Evolutionary conservation across 2,888 invertebrate genomes (phyloP).

Genomic region (Antheraea yamamai): DNA sequence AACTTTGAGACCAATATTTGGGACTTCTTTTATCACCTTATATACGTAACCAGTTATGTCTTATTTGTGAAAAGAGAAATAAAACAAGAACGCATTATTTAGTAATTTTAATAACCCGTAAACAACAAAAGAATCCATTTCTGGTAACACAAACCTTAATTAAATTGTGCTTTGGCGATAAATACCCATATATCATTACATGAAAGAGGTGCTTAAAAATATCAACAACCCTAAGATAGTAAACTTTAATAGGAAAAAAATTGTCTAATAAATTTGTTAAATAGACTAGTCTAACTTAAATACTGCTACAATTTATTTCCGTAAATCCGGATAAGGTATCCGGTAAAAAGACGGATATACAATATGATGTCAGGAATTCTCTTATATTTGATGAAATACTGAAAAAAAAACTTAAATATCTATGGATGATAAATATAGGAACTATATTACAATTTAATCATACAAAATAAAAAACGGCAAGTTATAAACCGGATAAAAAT

Average conservation of each 20-base stretch:
- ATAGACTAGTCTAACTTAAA: not conserved
- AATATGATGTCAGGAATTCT: not conserved
- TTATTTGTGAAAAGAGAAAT: not conserved
- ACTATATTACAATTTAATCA: not conserved
- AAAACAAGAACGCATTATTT: not conserved
- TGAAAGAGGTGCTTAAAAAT: not conserved
- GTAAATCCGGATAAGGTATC: not conserved
- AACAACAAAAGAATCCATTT: not conserved
- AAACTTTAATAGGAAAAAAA: no score
- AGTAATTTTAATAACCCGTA: conserved; percentile 4
- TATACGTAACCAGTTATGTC: no score
- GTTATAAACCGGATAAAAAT: no score
- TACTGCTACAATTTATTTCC: not conserved
- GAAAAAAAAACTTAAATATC: not conserved
- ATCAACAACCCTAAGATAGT: not conserved
- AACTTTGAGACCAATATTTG: no score
- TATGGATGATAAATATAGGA: not conserved
- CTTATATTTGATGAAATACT: not conserved
- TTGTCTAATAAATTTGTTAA: no score
- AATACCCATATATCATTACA: not conserved
- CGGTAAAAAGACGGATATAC: not conserved
- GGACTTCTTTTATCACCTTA: no score
- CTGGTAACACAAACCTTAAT: not conserved
- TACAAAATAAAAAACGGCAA: no score
- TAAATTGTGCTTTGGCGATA: not conserved